Conservation (phyloP, 1,140 invertebrate genomes). For the Drosophila pseudoananassae region DNA sequence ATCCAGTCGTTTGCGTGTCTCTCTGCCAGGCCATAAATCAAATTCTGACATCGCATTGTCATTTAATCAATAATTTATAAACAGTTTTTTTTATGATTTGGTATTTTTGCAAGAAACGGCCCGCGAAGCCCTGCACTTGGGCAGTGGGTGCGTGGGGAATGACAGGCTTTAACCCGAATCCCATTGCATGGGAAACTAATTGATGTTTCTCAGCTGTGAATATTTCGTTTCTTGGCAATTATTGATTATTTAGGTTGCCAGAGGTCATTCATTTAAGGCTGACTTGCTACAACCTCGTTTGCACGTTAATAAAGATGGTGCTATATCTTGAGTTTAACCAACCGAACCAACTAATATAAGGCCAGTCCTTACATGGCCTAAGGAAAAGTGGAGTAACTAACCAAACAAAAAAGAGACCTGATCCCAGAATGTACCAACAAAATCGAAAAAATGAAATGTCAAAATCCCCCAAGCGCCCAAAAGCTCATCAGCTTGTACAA, state of each 20-base stretch:
- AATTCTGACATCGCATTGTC: slow-evolving; percentile 78
- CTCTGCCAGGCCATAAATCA: slow-evolving; percentile 70
- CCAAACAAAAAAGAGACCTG: slow-evolving; percentile 7
- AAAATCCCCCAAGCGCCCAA: slow-evolving; percentile 54
- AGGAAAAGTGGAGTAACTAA: slow-evolving; percentile 27
- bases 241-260: slow-evolving; percentile 15
- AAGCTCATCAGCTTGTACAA: slow-evolving; percentile 57
- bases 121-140: slow-evolving; percentile 17
- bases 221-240: background rate
- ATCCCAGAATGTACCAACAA: background rate
- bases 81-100: slow-evolving; percentile 49
- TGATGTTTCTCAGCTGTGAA: slow-evolving; percentile 36
- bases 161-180: slow-evolving; percentile 38
- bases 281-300: background rate
- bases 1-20: slow-evolving; percentile 62
- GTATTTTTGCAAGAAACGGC: slow-evolving; percentile 30
- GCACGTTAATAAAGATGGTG: background rate
- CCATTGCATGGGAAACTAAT: slow-evolving; percentile 39
- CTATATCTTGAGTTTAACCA: background rate
- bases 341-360: background rate
- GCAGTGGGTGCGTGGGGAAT: slow-evolving; percentile 21
- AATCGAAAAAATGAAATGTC: slow-evolving; percentile 56
- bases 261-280: background rate
- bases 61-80: slow-evolving; percentile 83
- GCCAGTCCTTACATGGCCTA: slow-evolving; percentile 3